These are phyloP conservation scores for Drosophila rhopaloa DNA, from an alignment of 1,140 invertebrate genomes.

Conservation along the genomic window DNA sequence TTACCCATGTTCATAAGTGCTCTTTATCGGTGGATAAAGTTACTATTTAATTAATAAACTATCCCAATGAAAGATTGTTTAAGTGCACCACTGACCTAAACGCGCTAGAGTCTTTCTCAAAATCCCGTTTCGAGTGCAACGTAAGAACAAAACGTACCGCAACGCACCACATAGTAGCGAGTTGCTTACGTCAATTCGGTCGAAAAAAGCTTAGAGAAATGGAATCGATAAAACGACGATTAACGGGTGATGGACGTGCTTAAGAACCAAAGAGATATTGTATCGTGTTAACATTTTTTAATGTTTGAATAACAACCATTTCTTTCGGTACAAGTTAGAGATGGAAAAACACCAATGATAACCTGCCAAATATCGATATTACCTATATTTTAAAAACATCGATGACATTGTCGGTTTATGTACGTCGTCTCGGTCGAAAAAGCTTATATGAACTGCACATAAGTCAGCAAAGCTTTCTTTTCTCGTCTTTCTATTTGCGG, in stretches of 20 bases:
- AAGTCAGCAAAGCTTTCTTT: conserved; percentile 27
- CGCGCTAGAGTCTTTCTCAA: conserved; percentile 19
- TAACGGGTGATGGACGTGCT: too few species aligned
- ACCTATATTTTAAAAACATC: too few species aligned
- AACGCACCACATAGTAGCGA: not conserved
- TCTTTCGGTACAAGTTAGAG: too few species aligned
- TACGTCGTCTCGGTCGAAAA: not conserved
- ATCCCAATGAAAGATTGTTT: not conserved
- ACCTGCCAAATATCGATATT: too few species aligned
- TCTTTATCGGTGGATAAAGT: not conserved
- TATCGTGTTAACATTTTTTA: too few species aligned
- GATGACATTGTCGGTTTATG: too few species aligned
- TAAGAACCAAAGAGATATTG: too few species aligned
- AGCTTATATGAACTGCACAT: not conserved
- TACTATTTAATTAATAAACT: not conserved
- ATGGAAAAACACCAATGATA: too few species aligned
- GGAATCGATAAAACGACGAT: too few species aligned
- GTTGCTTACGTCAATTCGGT: not conserved
- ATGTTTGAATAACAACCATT: too few species aligned
- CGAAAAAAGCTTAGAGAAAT: conserved; percentile 1
- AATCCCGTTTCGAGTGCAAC: conserved; percentile 1
- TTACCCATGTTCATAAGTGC: not conserved
- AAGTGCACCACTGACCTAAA: not conserved
- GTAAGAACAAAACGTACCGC: conserved; percentile 7
- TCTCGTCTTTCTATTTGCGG: conserved; percentile 56